A percentile compares a stretch with the other conserved stretches of the same genome.
Conservation (phyloP, 23 tunicate genomes). For the Ascidia mentula region DNA sequence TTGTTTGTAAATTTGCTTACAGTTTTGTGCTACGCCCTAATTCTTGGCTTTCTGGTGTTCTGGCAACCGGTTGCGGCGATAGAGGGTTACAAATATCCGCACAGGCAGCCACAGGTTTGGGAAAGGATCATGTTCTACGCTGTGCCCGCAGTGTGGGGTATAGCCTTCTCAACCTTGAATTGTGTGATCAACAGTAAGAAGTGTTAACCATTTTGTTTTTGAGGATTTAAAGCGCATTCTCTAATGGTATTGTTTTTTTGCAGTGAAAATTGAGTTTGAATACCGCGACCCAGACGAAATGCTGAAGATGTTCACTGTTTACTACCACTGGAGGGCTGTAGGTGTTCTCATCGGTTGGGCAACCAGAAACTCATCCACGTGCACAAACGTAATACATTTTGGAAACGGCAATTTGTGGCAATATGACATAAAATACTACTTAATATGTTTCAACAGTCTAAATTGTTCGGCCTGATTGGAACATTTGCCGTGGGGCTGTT, state of each 20-base stretch:
- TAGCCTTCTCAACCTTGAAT: conserved; percentile 8
- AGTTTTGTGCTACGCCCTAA: conserved; percentile 17
- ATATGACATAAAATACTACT: too few species aligned
- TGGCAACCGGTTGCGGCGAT: conserved; percentile 25
- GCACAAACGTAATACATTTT: conserved; percentile 30
- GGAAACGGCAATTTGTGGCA: too few species aligned
- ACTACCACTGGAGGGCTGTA: conserved; percentile 39
- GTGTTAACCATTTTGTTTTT: background rate
- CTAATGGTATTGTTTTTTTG: background rate
- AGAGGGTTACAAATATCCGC: background rate
- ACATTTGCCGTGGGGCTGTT: conserved; percentile 20
- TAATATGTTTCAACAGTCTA: conserved; percentile 12
- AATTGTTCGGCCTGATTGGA: conserved; percentile 19
- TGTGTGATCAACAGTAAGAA: conserved; percentile 33
- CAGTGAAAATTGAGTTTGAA: conserved; percentile 3
- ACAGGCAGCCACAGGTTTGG: background rate
- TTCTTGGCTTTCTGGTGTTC: background rate
- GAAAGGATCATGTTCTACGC: conserved; percentile 17
- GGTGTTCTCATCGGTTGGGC: conserved; percentile 40
- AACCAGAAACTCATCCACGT: conserved; percentile 41
- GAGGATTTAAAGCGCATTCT: background rate
- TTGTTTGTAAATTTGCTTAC: too few species aligned
- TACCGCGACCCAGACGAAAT: conserved; percentile 27
- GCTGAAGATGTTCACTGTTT: conserved; percentile 32
- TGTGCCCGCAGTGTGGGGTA: conserved; percentile 38